Evolutionary conservation across 2,888 invertebrate genomes (phyloP), one percentile per base, ranked within the genome.

Genomic region (Dione vanillae): DNA sequence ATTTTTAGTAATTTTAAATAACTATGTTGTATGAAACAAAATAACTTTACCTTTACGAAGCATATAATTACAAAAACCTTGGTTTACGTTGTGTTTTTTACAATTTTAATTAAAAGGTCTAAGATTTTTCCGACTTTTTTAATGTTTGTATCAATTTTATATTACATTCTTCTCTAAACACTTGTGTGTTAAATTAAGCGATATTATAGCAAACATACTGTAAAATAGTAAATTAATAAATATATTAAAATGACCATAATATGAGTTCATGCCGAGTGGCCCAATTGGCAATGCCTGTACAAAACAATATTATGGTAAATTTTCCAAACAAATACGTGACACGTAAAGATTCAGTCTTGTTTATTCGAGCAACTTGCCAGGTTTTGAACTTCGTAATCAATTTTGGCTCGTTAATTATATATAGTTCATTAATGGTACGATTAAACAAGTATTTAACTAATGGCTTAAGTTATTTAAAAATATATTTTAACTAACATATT

Each of bases 361-460:
- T 67, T 61, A 45, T 43, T 5, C 10, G 19, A 37, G 41, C 12
- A 41, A 16, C 49, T 61, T 67, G 67, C 61, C 67, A 67, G 52
- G 6, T 67, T 67, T 43, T 35, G 16, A 35, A 41, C 27, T 35
- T 51, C 27, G 49, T 52, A 35, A 61, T 67, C 51, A 67, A 59
- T 51, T 41, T 51, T 49, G 40, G 41, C 41, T 59, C 35, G 47
- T 59, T 58, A 41, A 6, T 16, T 59, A 27, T 37, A 20, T 49
- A 16, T 41, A 51, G 10, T 27, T 27, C 19, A 20, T 49, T 41
- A 59, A n/a, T n/a, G n/a, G n/a, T n/a, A n/a, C n/a, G n/a, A n/a
- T n/a, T n/a, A n/a, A n/a, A n/a, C n/a, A n/a, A n/a, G n/a, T n/a
- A n/a, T n/a, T n/a, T n/a, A n/a, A n/a, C n/a, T n/a, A n/a, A n/a